Evolutionary conservation across 2,888 invertebrate genomes (phyloP).

Genomic region (Lasioglossum oenotherae): DNA sequence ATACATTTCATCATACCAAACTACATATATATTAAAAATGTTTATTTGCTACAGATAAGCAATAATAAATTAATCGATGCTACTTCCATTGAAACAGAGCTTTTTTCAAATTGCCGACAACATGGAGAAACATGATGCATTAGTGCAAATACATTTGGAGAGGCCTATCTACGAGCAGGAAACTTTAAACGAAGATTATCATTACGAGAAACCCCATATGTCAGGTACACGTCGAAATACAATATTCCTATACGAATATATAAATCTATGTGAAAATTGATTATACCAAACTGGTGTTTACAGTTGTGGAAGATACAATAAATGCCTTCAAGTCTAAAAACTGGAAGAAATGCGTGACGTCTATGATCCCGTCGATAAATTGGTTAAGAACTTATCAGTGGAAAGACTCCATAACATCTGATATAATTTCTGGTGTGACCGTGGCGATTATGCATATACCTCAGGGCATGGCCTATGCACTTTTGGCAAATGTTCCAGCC

Average conservation of each 20-base stretch:
- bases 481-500: conserved; percentile 86
- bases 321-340: conserved; percentile 66
- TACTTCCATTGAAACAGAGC: neutral
- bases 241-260: neutral
- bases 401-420: conserved; percentile 87
- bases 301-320: conserved; percentile 64
- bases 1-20: neutral
- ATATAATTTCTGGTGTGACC: conserved; percentile 92
- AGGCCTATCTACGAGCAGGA: conserved; percentile 85
- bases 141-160: conserved; percentile 80
- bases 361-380: conserved; percentile 86
- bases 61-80: neutral
- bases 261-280: neutral
- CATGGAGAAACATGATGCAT: conserved; percentile 56
- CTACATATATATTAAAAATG: neutral
- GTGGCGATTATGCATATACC: conserved; percentile 95
- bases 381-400: conserved; percentile 88
- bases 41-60: conserved; percentile 28
- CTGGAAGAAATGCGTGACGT: conserved; percentile 73
- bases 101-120: neutral
- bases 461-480: conserved; percentile 88
- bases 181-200: conserved; percentile 83
- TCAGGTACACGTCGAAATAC: conserved; percentile 76
- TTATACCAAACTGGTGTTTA: conserved; percentile 8
- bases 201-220: conserved; percentile 84